These are phyloP conservation scores for Dipodomys spectabilis DNA, from an alignment of 2,113 vertebrate genomes.

Conservation along the genomic window DNA sequence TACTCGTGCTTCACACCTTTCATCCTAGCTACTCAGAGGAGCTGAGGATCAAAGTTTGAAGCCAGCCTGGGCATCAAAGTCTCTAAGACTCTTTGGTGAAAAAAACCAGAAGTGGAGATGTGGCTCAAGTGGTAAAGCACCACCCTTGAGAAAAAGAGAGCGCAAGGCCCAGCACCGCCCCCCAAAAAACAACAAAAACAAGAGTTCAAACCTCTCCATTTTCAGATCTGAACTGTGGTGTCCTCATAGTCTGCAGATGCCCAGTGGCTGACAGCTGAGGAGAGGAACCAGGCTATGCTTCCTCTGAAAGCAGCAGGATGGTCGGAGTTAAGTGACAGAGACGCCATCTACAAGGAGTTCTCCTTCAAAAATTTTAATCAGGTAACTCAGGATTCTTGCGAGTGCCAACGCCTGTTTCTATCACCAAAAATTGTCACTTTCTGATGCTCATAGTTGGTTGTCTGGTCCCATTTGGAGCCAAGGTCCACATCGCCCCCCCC, in stretches of 20 bases:
- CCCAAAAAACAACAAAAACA: no score
- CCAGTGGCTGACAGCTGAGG: slow-evolving; percentile 90
- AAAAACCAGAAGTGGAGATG: no score
- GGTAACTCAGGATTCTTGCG: slow-evolving; percentile 83
- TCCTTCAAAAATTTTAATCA: slow-evolving; percentile 97
- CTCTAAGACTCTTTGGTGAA: no score
- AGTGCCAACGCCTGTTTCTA: not conserved
- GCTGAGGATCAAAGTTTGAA: no score
- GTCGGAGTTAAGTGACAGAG: slow-evolving; percentile 91
- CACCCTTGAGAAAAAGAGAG: no score
- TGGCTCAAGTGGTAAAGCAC: no score
- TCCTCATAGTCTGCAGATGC: slow-evolving; percentile 89
- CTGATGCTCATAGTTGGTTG: not conserved
- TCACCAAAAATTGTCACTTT: not conserved
- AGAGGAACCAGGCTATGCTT: slow-evolving; percentile 90
- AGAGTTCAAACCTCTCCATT: not conserved
- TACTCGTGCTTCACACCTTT: no score
- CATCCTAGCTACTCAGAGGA: no score
- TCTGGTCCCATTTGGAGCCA: not conserved
- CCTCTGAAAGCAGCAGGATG: slow-evolving; percentile 94
- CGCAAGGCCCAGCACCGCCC: no score
- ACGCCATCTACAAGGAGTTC: slow-evolving; percentile 97
- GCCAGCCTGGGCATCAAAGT: no score
- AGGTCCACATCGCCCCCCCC: not conserved
- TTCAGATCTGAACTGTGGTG: slow-evolving; percentile 47